Percentiles rank a stretch among this genome's conserved stretches.
Conservation (phyloP, 1,140 invertebrate genomes). For the Venustaconcha ellipsiformis region DNA sequence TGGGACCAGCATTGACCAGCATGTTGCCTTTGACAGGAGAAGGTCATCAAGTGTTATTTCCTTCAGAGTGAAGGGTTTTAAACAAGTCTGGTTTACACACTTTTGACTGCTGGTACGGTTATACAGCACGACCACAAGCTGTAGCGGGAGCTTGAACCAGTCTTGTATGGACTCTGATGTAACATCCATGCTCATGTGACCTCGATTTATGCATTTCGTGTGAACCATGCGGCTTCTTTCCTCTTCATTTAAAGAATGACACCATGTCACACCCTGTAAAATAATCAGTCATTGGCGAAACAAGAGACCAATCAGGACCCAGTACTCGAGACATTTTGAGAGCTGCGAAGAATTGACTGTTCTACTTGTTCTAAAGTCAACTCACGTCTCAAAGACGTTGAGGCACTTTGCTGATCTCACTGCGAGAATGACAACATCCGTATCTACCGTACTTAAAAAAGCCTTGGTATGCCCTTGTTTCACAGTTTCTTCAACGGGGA, state of each 20-base stretch:
- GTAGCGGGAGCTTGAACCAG: not conserved
- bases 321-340: not conserved
- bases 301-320: not conserved
- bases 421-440: constrained; percentile 48
- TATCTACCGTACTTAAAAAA: constrained; percentile 41
- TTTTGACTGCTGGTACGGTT: constrained; percentile 13
- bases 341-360: constrained; percentile 3
- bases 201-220: not conserved
- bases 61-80: constrained; percentile 30
- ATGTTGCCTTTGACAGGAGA: constrained; percentile 34
- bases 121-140: constrained; percentile 14
- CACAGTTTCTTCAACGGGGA: constrained; percentile 42
- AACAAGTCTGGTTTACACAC: constrained; percentile 21
- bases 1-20: constrained; percentile 27
- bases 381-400: constrained; percentile 17
- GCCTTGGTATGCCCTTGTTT: constrained; percentile 21
- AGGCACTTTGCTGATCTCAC: constrained; percentile 17
- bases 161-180: not conserved
- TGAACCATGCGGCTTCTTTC: constrained; percentile 18
- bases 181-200: not conserved
- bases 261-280: constrained; percentile 12
- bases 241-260: not conserved
- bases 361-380: constrained; percentile 36
- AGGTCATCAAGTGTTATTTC: constrained; percentile 30
- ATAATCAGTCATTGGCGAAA: not conserved